Base-by-base conservation (phyloP, 2,888 invertebrate species). In the Drosophila silvestris region DNA sequence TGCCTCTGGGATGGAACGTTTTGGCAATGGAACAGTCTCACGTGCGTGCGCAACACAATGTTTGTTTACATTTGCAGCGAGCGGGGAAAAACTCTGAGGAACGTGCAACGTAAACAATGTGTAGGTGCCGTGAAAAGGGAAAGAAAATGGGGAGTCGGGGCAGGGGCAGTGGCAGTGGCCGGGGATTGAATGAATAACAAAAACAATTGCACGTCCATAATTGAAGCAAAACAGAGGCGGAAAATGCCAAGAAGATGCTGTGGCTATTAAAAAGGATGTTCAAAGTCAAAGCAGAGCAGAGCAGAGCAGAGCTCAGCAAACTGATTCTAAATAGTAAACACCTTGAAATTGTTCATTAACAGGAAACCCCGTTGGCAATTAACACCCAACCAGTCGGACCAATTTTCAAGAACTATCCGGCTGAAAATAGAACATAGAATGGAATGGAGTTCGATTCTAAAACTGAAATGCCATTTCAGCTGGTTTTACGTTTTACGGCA, bases 181-280 rank as follows among this genome's bases (percentile, higher is more conserved):
- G 35, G 39, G 39, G 50, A 37, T 56, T 54, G 70, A 63, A 68
- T 69, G 68, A 71, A 69, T 50, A 81, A 77, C 79, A 82, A 74
- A 60, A 78, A 73, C 80, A 84, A 76, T 69, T 65, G 53, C 77
- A 59, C 74, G 70, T 58, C 57, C 82, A 87, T 87, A 85, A 89
- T 89, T 85, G 78, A 85, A 87, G 78, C 82, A 80, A 89, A 89
- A 87, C 87, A 85, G 70, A 70, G 5, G 61, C 30, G 39, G 59
- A 41, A 59, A 69, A 28, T 53, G 62, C 44, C 58, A 52, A n/a
- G 69, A 56, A 56, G 7, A 12, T 37, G 37, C n/a, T 28, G 26
- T 56, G 39, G 28, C 60, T 53, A 37, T 39, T 68, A 39, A 7
- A 67, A 41, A 58, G 65, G 53, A 62, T 66, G 70, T 70, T 58